Evolutionary conservation across 2,797 vertebrate species (phyloP).

Genomic region (Hippopotamyrus pictus): DNA sequence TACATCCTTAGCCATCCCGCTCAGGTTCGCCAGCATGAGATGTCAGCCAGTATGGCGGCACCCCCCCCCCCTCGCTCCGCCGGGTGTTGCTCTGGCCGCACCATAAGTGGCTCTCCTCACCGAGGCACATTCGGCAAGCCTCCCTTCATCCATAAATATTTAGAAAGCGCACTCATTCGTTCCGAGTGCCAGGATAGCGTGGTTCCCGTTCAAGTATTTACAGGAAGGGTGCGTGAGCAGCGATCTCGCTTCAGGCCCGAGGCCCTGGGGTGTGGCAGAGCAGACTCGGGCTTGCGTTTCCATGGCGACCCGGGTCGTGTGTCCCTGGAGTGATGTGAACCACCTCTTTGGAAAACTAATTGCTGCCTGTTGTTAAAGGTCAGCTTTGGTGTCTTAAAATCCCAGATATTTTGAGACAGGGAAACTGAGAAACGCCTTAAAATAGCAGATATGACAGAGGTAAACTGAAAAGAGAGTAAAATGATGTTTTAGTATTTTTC

Average conservation of each 20-base stretch:
- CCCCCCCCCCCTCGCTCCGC: background rate
- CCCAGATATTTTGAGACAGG: background rate
- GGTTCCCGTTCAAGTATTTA: background rate
- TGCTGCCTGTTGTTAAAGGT: background rate
- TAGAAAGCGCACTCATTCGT: constrained; percentile 10
- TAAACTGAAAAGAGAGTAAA: background rate
- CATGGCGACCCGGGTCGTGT: background rate
- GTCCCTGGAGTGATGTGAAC: background rate
- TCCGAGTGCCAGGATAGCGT: background rate
- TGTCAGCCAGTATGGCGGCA: background rate
- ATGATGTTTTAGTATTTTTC: background rate
- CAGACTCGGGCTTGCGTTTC: background rate
- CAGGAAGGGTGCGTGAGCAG: background rate
- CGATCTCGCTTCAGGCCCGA: background rate
- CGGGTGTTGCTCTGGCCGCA: background rate
- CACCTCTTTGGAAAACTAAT: background rate
- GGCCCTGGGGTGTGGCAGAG: background rate
- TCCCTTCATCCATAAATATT: constrained; percentile 14
- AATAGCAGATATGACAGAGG: background rate
- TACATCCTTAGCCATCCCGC: background rate
- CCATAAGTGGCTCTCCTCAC: background rate
- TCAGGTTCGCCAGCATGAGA: background rate
- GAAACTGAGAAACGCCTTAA: background rate
- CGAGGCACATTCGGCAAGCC: background rate
- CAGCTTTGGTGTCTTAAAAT: background rate